Conservation (phyloP, 2,797 vertebrate species). For the Microctenopoma stevenorrisi region DNA sequence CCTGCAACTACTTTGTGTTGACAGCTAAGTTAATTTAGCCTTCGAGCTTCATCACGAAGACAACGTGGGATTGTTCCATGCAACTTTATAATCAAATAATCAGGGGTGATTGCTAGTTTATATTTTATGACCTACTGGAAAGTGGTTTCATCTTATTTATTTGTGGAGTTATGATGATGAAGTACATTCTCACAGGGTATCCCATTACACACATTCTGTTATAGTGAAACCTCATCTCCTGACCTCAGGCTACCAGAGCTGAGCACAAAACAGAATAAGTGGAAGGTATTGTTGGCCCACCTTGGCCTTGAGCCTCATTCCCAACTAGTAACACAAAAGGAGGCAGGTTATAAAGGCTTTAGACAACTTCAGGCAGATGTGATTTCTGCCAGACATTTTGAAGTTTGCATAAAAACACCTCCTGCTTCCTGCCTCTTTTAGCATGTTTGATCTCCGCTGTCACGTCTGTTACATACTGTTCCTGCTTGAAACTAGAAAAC, state of each 20-base stretch:
- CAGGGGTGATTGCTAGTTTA: neutral
- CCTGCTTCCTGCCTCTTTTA: neutral
- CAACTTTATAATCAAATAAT: no score
- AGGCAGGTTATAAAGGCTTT: neutral
- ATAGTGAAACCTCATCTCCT: conserved; percentile 23
- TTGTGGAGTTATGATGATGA: neutral
- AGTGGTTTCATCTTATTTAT: neutral
- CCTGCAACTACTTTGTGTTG: no score
- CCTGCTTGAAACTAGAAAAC: neutral
- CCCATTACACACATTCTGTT: neutral
- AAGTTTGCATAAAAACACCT: neutral
- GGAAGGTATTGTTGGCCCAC: neutral
- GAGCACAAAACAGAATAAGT: conserved; percentile 7
- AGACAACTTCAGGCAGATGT: neutral
- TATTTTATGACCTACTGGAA: neutral
- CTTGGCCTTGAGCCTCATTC: conserved; percentile 4
- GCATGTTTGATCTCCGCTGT: neutral
- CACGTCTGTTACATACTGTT: conserved; percentile 2
- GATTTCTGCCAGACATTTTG: neutral
- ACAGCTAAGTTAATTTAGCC: no score
- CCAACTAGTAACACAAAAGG: neutral
- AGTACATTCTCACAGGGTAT: neutral
- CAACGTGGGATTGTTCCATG: no score
- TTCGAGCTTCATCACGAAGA: no score
- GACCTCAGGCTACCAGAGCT: conserved; percentile 17